Base-by-base conservation (phyloP, 2,113 vertebrate species). In the Dipodomys stephensi region DNA sequence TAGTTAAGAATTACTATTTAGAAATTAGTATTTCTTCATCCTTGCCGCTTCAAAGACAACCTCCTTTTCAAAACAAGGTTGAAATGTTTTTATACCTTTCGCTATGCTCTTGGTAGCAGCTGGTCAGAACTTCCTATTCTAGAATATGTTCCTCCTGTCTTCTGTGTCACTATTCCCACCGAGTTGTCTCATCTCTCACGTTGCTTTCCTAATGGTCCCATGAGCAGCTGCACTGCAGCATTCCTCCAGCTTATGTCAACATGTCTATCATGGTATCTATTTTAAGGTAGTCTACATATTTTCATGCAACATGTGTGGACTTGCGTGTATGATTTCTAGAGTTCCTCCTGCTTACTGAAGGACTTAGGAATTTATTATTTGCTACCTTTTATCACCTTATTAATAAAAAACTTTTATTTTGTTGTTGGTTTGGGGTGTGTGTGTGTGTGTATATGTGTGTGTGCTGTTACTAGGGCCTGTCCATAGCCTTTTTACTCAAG, bases 1-100 rank as follows among this genome's bases (percentile, higher is more conserved):
- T 8, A 35, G 86, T 91, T 85, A 90, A 35, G 80, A 96, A 81
- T 30, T 77, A 60, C 9, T 69, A 35, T 89, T 91, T 85, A 90
- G 46, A 83, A 96, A 77, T 30, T 78, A 60, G 2, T 77, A 64
- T 81, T 91, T 92, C 73, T 95, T 78, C 62, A 94, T 82, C 27
- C 35, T 84, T 94, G 22, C 6, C 78, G 8, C 10, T 32, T 92
- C 39, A 81, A 10, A 90, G 28, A 81, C 39, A 72, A 1, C 72
- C 30, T 77, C 27, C 67, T 83, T 94, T 83, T 27, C 39, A 78
- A 73, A 88, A 93, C 49, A 76, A 28, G 15, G 32, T 62, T 73
- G 71, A 79, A 80, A 64, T 67, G 20, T 2, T 89, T 73, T 39
- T 71, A 1, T 68, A 25, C 62, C 72, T 92, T 87, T 71, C 44